phyloP scores from a whole-genome alignment of 2,113 vertebrate species.

The Phrynocephalus versicolor region DNA sequence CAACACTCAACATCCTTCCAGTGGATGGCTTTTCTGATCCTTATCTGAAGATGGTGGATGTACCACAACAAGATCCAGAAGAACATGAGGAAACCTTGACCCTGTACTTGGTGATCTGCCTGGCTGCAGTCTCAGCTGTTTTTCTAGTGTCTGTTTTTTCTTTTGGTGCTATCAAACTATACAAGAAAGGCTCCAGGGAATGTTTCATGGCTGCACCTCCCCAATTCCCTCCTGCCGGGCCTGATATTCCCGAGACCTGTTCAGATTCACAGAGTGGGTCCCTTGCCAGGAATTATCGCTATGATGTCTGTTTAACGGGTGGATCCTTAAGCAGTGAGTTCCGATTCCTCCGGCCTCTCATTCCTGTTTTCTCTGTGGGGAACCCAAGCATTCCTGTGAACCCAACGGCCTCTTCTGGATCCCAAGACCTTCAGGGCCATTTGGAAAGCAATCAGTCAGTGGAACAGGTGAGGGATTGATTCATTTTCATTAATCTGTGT shows the following conservation, averaged over 20 bases:
- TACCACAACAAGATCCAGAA: constrained; percentile 67
- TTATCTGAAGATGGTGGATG: constrained; percentile 61
- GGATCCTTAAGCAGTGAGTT: constrained; percentile 72
- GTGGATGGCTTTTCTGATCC: constrained; percentile 65
- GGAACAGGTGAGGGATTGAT: background rate
- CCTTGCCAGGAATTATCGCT: constrained; percentile 55
- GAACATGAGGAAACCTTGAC: constrained; percentile 73
- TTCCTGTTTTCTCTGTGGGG: constrained; percentile 63
- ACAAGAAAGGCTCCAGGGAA: constrained; percentile 45
- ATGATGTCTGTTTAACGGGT: constrained; percentile 66
- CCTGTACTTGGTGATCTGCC: constrained; percentile 78
- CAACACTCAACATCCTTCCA: constrained; percentile 64
- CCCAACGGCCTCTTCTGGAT: constrained; percentile 33
- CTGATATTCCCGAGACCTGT: background rate
- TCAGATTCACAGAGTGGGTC: constrained; percentile 30
- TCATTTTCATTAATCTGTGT: too few relatives aligned
- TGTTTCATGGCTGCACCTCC: constrained; percentile 27
- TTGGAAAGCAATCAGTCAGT: background rate
- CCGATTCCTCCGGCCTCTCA: constrained; percentile 67
- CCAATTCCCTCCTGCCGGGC: background rate
- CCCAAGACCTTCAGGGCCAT: background rate
- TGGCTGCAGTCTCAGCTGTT: constrained; percentile 77
- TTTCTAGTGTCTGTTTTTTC: constrained; percentile 77
- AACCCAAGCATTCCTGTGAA: constrained; percentile 28
- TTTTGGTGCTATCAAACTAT: constrained; percentile 71